Percentiles rank a stretch among this genome's conserved stretches.
Conservation (phyloP, 2,797 vertebrate genomes). For the Trachops cirrhosus region DNA sequence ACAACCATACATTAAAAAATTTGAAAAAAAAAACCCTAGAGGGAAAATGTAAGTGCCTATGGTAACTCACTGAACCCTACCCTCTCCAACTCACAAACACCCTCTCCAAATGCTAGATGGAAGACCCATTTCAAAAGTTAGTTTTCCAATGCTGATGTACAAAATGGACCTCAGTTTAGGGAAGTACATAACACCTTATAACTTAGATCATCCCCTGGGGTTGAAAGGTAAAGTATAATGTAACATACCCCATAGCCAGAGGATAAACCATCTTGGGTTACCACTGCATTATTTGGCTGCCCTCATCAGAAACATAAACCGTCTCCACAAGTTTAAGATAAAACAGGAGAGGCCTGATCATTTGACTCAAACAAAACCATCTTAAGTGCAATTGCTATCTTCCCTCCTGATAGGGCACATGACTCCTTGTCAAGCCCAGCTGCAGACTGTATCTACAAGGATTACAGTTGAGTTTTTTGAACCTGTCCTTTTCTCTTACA, state of each 20-base stretch:
- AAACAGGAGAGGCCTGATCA: conserved; percentile 64
- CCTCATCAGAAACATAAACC: conserved; percentile 70
- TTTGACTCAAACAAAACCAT: conserved; percentile 69
- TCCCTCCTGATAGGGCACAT: background rate
- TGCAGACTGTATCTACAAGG: background rate
- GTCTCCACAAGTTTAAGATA: conserved; percentile 59
- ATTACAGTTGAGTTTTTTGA: background rate
- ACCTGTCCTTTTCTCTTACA: background rate
- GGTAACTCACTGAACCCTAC: background rate
- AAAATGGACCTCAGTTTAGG: background rate
- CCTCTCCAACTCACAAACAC: background rate
- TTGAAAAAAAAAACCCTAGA: background rate
- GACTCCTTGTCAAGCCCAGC: background rate
- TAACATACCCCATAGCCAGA: background rate
- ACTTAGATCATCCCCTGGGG: conserved; percentile 6
- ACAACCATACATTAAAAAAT: background rate
- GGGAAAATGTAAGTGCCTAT: background rate
- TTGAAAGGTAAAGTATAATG: conserved; percentile 45
- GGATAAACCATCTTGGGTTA: conserved; percentile 58
- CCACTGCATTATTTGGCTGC: conserved; percentile 38
- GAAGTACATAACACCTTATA: background rate
- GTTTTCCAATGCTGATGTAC: conserved; percentile 29
- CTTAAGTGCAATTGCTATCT: conserved; percentile 26
- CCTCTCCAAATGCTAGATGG: background rate
- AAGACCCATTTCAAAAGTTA: background rate